phyloP scores from a whole-genome alignment of 2,888 invertebrate species.

The Rhorus exstirpatorius region DNA sequence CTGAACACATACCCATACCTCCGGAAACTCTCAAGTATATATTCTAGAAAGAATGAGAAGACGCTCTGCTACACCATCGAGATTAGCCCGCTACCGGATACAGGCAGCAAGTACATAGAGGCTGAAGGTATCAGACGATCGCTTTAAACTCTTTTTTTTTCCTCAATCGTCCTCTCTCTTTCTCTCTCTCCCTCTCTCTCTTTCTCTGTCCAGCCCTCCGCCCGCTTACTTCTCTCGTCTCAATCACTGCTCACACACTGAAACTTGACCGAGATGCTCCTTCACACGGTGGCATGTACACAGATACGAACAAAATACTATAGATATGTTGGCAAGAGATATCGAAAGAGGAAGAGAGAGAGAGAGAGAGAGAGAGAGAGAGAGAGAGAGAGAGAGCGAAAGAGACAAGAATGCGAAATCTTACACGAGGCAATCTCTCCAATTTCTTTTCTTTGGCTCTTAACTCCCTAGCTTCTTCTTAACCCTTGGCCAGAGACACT shows the following conservation, averaged over 20 bases:
- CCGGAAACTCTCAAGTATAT: slow-evolving; percentile 8
- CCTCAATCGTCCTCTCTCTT: slow-evolving; percentile 11
- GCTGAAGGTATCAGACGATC: slow-evolving; percentile 15
- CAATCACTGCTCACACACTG: slow-evolving; percentile 36
- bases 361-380: slow-evolving; percentile 1
- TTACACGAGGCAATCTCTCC: neutral
- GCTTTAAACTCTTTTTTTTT: slow-evolving; percentile 24
- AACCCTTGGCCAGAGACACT: slow-evolving; percentile 19
- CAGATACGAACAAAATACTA: neutral
- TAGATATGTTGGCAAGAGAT: neutral
- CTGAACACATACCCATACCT: neutral
- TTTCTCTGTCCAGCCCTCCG: neutral
- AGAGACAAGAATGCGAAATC: neutral
- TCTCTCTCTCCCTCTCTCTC: slow-evolving; percentile 4
- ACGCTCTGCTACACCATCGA: slow-evolving; percentile 4
- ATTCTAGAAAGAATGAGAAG: neutral
- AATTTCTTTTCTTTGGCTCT: slow-evolving; percentile 11
- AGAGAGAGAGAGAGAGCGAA: too few relatives aligned
- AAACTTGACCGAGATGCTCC: slow-evolving; percentile 32
- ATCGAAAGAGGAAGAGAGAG: neutral
- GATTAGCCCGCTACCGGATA: slow-evolving; percentile 4
- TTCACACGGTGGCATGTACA: too few relatives aligned
- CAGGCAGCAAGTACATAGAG: neutral
- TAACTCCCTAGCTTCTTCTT: slow-evolving; percentile 7
- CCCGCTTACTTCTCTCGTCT: slow-evolving; percentile 19